phyloP scores from a whole-genome alignment of 2,888 invertebrate species.

The Osmoderma eremita region DNA sequence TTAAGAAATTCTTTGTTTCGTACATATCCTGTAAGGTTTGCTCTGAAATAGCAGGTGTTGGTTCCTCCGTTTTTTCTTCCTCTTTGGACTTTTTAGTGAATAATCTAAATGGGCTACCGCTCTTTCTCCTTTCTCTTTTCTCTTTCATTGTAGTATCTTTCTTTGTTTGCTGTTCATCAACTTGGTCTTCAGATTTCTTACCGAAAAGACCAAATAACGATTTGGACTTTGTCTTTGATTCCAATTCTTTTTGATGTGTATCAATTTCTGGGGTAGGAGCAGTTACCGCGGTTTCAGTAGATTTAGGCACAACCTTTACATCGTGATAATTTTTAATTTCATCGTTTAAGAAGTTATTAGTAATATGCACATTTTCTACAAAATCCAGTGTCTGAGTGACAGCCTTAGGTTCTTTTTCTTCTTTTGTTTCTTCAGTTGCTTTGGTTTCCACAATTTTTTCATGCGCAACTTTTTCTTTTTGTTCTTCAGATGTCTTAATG shows the following conservation, averaged over 20 bases:
- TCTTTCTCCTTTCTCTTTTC: slow-evolving; percentile 40
- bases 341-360: slow-evolving; percentile 46
- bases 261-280: slow-evolving; percentile 1
- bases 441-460: background rate
- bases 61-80: slow-evolving; percentile 35
- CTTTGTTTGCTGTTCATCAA: slow-evolving; percentile 15
- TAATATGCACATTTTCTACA: slow-evolving; percentile 36
- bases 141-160: slow-evolving; percentile 35
- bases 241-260: slow-evolving; percentile 36
- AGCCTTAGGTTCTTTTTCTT: slow-evolving; percentile 1
- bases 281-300: background rate
- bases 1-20: slow-evolving; percentile 47
- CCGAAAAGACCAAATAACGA: slow-evolving; percentile 39
- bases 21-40: slow-evolving; percentile 41
- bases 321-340: slow-evolving; percentile 48
- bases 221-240: slow-evolving; percentile 37
- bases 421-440: slow-evolving; percentile 13
- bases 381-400: slow-evolving; percentile 21
- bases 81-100: slow-evolving; percentile 43
- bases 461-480: slow-evolving; percentile 11
- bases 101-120: slow-evolving; percentile 42
- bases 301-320: slow-evolving; percentile 36
- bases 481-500: slow-evolving; percentile 4
- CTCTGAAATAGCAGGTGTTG: slow-evolving; percentile 34
- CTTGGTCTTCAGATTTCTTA: slow-evolving; percentile 39